Base-by-base conservation (phyloP, 2,888 invertebrate species). In the Dioctria rufipes region DNA sequence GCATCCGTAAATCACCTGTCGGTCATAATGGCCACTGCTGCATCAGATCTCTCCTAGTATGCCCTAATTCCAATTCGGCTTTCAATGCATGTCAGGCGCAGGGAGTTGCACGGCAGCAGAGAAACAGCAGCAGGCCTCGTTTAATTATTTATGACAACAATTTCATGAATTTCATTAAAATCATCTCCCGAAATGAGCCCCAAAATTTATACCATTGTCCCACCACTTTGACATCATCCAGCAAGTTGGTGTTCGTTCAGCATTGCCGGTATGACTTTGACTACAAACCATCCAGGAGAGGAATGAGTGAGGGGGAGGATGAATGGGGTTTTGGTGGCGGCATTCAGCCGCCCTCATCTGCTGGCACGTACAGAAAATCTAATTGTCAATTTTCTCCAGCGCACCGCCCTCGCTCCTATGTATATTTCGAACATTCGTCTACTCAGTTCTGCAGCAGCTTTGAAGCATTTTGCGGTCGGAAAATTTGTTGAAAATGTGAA, bases 101-200 rank as follows among this genome's bases (percentile, higher is more conserved):
- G 66, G 58, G 25, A 54, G 66, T 49, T 67, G 66, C 54, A 40
- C 51, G 60, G 61, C 58, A 75, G 60, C n/a, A n/a, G 25, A 25
- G 25, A 25, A 25, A 66, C 54, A 73, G 67, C 65, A 81, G 80
- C 82, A 84, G 84, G 77, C 84, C 85, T 84, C 84, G 85, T 86
- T 86, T 86, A 86, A 86, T 86, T 86, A 86, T 86, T 86, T 86
- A 86, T 85, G 86, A 85, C 85, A 86, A 85, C 85, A 86, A 85
- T 86, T 86, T 85, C 84, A 85, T 86, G 86, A 86, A 86, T 86
- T 86, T 86, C 86, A 86, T 86, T 86, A 86, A 86, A 86, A 85
- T 84, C 85, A 84, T 84, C 69, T 54, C 58, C 60, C 67, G 51
- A 79, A 79, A 79, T 79, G 79, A 79, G 67, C 79, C 78, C 13